Percentiles rank a stretch among this genome's conserved stretches.
These are phyloP conservation scores for Drosophila repleta DNA, from an alignment of 1,140 invertebrate species.

Conservation along the genomic window DNA sequence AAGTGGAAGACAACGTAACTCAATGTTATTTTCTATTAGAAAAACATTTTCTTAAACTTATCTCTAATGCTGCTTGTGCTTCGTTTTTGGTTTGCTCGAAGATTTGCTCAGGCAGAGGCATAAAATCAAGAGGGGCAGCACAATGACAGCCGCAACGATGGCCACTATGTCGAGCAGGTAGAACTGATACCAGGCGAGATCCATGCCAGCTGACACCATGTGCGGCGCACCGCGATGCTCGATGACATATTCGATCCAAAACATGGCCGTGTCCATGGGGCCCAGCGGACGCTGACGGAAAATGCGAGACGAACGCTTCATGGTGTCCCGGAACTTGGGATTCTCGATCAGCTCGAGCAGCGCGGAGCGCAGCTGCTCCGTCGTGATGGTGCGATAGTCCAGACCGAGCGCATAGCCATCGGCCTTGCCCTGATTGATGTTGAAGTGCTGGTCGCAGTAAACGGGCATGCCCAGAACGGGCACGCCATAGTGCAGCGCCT, in stretches of 20 bases:
- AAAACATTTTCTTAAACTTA: not conserved
- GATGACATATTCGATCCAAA: slow-evolving; percentile 87
- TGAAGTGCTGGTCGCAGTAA: slow-evolving; percentile 85
- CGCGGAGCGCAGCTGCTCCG: slow-evolving; percentile 71
- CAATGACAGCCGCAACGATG: slow-evolving; percentile 1
- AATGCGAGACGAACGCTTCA: slow-evolving; percentile 81
- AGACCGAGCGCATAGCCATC: slow-evolving; percentile 57
- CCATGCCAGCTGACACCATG: slow-evolving; percentile 85
- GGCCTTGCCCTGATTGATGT: slow-evolving; percentile 61
- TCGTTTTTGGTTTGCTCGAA: slow-evolving; percentile 44
- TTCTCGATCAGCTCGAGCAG: slow-evolving; percentile 84
- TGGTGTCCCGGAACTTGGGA: slow-evolving; percentile 80
- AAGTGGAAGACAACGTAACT: too few species aligned
- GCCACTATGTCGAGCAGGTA: slow-evolving; percentile 85
- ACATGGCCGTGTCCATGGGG: slow-evolving; percentile 86
- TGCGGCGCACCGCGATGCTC: slow-evolving; percentile 86
- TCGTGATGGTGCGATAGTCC: slow-evolving; percentile 63
- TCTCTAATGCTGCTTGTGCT: not conserved
- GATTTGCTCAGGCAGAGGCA: slow-evolving; percentile 22
- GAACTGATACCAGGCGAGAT: slow-evolving; percentile 87
- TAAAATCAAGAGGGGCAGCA: slow-evolving; percentile 34
- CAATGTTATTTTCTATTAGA: too few species aligned
- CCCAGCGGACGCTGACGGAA: slow-evolving; percentile 85
- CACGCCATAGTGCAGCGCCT: slow-evolving; percentile 86
- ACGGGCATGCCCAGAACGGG: slow-evolving; percentile 87